phyloP scores from a whole-genome alignment of 2,113 vertebrate genomes.

The Perca schrenkii region DNA sequence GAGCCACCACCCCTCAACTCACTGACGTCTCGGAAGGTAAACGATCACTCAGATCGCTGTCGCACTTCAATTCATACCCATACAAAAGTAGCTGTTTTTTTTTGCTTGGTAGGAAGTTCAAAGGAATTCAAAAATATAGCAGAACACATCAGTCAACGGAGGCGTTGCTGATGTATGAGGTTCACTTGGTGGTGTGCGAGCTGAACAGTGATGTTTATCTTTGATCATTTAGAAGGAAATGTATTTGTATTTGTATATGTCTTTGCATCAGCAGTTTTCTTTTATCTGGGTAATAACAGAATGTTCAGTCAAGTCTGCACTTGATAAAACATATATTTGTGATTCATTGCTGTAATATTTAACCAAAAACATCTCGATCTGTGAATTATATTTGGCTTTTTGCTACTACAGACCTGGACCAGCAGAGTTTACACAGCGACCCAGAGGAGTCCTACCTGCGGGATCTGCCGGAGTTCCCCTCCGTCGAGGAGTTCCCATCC shows the following conservation, averaged over 20 bases:
- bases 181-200: too few species aligned
- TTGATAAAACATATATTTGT: neutral
- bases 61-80: neutral
- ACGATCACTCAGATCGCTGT: neutral
- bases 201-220: too few species aligned
- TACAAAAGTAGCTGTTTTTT: neutral
- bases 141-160: too few species aligned
- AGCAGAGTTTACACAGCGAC: constrained; percentile 93
- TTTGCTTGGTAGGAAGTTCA: neutral
- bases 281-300: too few species aligned
- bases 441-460: constrained; percentile 91
- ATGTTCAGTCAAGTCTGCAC: too few species aligned
- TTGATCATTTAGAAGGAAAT: too few species aligned
- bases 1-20: constrained; percentile 96
- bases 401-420: constrained; percentile 91
- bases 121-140: too few species aligned
- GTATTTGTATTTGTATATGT: too few species aligned
- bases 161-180: too few species aligned
- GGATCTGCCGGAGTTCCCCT: constrained; percentile 91
- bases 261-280: too few species aligned
- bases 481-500: constrained; percentile 86
- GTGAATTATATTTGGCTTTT: neutral
- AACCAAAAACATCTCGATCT: neutral
- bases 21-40: constrained; percentile 95
- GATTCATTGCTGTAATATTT: neutral